Evolutionary conservation across 2,797 vertebrate species (phyloP).

Genomic region (Crenuchus spilurus): DNA sequence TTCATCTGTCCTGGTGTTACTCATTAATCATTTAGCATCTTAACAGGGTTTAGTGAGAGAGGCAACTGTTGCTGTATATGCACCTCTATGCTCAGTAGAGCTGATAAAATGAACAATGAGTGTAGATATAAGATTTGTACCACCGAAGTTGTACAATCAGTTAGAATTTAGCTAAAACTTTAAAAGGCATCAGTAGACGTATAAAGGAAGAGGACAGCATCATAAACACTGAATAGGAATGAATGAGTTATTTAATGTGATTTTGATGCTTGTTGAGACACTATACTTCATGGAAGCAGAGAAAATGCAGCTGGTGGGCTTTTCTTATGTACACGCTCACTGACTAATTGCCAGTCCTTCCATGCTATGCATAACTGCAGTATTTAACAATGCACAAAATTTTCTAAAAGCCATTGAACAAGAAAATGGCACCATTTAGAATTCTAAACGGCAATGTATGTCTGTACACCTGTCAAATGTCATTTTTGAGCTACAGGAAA

Average conservation of each 20-base stretch:
- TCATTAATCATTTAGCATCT: conserved; percentile 57
- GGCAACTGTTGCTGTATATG: too few relatives aligned
- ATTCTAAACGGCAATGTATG: background rate
- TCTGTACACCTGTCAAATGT: background rate
- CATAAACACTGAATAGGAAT: background rate
- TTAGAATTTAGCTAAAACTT: background rate
- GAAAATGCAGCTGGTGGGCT: background rate
- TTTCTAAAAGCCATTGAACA: background rate
- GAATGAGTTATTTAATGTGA: background rate
- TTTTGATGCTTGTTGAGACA: background rate
- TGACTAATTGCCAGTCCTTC: background rate
- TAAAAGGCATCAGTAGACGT: background rate
- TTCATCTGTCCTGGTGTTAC: conserved; percentile 36
- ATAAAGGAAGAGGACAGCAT: background rate
- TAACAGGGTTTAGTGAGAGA: too few relatives aligned
- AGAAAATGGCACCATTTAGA: background rate
- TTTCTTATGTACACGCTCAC: background rate
- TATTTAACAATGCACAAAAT: background rate
- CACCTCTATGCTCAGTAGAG: too few relatives aligned
- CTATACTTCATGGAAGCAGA: background rate
- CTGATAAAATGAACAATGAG: too few relatives aligned
- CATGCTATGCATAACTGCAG: background rate
- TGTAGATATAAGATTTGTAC: too few relatives aligned
- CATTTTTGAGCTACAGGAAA: background rate
- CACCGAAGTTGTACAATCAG: too few relatives aligned